Evolutionary conservation across 2,888 invertebrate species (phyloP).

Genomic region (Spatulosminthurus flaviceps): DNA sequence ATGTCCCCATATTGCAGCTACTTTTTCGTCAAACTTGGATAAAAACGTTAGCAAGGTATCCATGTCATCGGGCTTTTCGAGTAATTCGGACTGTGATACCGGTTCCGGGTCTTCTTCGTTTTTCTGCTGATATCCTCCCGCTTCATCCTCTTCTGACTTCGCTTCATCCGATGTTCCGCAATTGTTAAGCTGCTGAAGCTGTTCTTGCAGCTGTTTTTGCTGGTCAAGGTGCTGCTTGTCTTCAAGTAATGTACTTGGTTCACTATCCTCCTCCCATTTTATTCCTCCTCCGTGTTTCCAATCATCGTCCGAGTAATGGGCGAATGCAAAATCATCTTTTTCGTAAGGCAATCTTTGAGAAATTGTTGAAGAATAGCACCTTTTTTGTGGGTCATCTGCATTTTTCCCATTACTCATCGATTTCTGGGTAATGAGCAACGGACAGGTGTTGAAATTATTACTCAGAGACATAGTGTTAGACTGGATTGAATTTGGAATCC

Average conservation of each 20-base stretch:
- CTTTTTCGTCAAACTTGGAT: slow-evolving; percentile 63
- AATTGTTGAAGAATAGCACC: slow-evolving; percentile 31
- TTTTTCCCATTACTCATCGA: slow-evolving; percentile 34
- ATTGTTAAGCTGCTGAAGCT: slow-evolving; percentile 21
- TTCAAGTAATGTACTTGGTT: background rate
- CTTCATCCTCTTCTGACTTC: background rate
- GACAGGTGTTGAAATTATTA: slow-evolving; percentile 36
- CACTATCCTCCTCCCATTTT: slow-evolving; percentile 24
- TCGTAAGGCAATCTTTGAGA: slow-evolving; percentile 31
- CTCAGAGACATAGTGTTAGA: slow-evolving; percentile 33
- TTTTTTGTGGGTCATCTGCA: slow-evolving; percentile 7
- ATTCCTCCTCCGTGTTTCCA: slow-evolving; percentile 8
- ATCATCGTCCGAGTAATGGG: slow-evolving; percentile 33
- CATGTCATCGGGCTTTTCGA: slow-evolving; percentile 51
- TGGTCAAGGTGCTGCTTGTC: slow-evolving; percentile 6
- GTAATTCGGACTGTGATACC: background rate
- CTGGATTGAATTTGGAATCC: slow-evolving; percentile 42
- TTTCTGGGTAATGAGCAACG: slow-evolving; percentile 31
- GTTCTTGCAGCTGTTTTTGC: slow-evolving; percentile 17
- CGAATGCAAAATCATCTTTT: slow-evolving; percentile 24
- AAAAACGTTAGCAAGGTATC: slow-evolving; percentile 61
- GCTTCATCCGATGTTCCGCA: background rate
- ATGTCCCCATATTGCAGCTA: slow-evolving; percentile 63
- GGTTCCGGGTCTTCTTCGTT: slow-evolving; percentile 20
- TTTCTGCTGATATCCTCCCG: background rate